Evolutionary conservation across 2,797 vertebrate genomes (phyloP).

Genomic region (Chelidonichthys spinosus): DNA sequence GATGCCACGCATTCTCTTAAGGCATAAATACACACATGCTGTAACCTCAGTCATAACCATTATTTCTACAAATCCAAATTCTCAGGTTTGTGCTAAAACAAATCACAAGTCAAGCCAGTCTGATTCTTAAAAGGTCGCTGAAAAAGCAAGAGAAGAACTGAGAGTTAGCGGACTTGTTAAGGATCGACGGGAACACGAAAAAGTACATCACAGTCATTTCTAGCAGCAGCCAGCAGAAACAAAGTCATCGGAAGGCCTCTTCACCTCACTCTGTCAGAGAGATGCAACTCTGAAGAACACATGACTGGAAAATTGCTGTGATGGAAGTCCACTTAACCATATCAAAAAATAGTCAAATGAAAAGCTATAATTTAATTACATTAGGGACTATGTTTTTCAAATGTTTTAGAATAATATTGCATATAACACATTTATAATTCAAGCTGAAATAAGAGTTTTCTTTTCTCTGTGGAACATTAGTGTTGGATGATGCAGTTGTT

Average conservation of each 20-base stretch:
- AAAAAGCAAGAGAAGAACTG: background rate
- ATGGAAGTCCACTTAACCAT: constrained; percentile 3
- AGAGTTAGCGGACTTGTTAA: background rate
- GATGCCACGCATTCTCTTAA: background rate
- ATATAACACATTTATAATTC: background rate
- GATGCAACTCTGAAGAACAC: constrained; percentile 29
- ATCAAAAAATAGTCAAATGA: background rate
- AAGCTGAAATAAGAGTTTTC: constrained; percentile 10
- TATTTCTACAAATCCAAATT: too few relatives aligned
- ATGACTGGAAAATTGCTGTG: background rate
- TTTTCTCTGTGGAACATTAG: background rate
- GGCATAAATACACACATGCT: background rate
- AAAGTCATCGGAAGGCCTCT: constrained; percentile 59
- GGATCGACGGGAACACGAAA: background rate
- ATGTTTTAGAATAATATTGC: too few relatives aligned
- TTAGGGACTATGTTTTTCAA: background rate
- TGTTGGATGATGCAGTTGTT: constrained; percentile 30
- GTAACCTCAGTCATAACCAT: background rate
- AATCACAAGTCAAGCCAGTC: background rate
- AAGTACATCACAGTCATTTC: constrained; percentile 57
- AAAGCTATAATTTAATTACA: background rate
- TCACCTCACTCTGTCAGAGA: constrained; percentile 47
- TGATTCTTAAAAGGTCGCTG: background rate
- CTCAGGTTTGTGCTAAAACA: too few relatives aligned
- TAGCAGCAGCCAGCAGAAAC: constrained; percentile 43